Evolutionary conservation across 2,797 vertebrate species (phyloP).

Genomic region (Gymnothorax reevesii): DNA sequence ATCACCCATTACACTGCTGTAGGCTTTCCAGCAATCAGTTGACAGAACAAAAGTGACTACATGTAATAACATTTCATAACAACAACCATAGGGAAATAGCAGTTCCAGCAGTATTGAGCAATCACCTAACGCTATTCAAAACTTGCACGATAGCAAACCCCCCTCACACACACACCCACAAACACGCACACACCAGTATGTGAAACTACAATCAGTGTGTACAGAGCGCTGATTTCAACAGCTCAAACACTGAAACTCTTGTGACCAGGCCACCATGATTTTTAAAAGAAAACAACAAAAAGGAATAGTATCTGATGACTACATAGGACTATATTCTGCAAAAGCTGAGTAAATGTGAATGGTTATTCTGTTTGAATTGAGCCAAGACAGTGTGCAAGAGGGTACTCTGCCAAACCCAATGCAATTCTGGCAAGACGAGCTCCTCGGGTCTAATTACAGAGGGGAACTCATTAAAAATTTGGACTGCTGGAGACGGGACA

Average conservation of each 20-base stretch:
- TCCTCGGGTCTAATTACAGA: slow-evolving; percentile 52
- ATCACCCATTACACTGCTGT: slow-evolving; percentile 1
- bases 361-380: slow-evolving; percentile 22
- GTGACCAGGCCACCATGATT: background rate
- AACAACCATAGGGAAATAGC: background rate
- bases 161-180: background rate
- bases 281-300: background rate
- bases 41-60: background rate
- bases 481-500: slow-evolving; percentile 52
- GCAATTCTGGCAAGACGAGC: slow-evolving; percentile 47
- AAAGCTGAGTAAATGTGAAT: background rate
- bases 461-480: slow-evolving; percentile 50
- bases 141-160: background rate
- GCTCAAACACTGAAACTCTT: background rate
- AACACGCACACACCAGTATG: background rate
- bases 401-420: slow-evolving; percentile 43
- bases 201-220: background rate
- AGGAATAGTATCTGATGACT: background rate
- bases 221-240: background rate
- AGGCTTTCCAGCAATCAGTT: background rate
- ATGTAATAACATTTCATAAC: background rate
- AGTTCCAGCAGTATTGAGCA: background rate
- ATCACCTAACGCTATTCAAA: background rate
- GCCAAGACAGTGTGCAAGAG: slow-evolving; percentile 31
- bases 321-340: background rate